Evolutionary conservation across 2,888 invertebrate genomes (phyloP), one percentile per base, ranked within the genome.

Genomic region (Epistrophe grossulariae): DNA sequence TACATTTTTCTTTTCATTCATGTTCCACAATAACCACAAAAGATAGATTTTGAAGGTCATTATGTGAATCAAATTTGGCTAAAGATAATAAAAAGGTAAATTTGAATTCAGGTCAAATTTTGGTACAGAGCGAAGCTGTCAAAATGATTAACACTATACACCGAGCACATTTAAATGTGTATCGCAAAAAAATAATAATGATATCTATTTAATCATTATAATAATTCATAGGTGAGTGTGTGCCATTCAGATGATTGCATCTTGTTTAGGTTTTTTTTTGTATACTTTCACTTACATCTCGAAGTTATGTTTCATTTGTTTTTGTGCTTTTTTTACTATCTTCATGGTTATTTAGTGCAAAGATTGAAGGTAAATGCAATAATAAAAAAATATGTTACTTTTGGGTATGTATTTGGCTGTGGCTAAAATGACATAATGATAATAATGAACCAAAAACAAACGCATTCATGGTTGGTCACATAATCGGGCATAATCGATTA

Each of bases 371-470:
- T 77, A 59, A 80, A 59, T 84, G 71, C 55, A 68, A 60, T 68
- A 72, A 59, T 66, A 68, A 24, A 70, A 74, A 64, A 64, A 70
- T 45, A 11, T 66, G 45, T 70, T 71, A 74, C 50, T 31, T 74
- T 64, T 48, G 31, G 45, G 57, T n/a, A 70, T 4, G 9, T 15
- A 15, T 71, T 35, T 79, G 31, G 24, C 24, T 35, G 57, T 24
- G 71, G 48, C 35, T 24, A 15, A 66, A 73, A 50, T 81, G 80
- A 77, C 55, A 77, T 79, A 84, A 84, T 57, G 13, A 35, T 79
- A 84, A 84, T 57, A 84, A 84, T 57, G 13, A 43, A 17, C 24
- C 4, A 68, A 62, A 62, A 77, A 45, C 38, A 66, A 64, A 66
- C 15, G 60, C 50, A 79, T 73, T 83, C 70, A 71, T 40, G 40